Conservation (phyloP, 2,113 vertebrate species). For the Phalacrocorax brasilianus region DNA sequence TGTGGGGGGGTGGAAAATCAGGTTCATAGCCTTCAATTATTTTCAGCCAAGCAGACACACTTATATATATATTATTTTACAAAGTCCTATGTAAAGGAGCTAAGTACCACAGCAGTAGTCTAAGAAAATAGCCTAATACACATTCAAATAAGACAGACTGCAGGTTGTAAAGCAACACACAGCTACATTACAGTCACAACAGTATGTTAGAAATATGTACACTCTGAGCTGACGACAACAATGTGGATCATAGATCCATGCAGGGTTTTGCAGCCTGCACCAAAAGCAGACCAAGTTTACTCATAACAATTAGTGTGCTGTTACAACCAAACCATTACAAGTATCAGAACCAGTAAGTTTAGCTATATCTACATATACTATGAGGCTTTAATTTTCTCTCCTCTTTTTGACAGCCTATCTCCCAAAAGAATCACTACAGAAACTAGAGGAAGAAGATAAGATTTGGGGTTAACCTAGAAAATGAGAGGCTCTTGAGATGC, state of each 20-base stretch:
- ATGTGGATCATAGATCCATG: neutral
- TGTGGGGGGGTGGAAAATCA: neutral
- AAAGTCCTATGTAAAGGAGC: constrained; percentile 39
- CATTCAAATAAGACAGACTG: neutral
- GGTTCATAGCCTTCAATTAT: constrained; percentile 52
- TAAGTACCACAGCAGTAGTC: neutral
- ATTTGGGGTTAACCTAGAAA: neutral
- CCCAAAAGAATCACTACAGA: neutral
- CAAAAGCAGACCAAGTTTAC: neutral
- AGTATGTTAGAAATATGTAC: neutral
- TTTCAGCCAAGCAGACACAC: constrained; percentile 47
- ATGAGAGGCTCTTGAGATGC: neutral
- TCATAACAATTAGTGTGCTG: neutral
- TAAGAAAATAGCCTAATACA: neutral
- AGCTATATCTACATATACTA: neutral
- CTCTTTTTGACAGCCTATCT: neutral
- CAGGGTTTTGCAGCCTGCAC: neutral
- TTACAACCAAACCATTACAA: neutral
- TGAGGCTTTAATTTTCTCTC: neutral
- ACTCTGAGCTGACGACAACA: neutral
- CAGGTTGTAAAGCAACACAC: neutral
- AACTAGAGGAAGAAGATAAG: neutral
- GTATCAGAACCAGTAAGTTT: neutral
- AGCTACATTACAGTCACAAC: neutral
- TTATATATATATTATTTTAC: constrained; percentile 55